These are phyloP conservation scores for Xanthia icteritia DNA, from an alignment of 2,888 invertebrate genomes.

Conservation along the genomic window DNA sequence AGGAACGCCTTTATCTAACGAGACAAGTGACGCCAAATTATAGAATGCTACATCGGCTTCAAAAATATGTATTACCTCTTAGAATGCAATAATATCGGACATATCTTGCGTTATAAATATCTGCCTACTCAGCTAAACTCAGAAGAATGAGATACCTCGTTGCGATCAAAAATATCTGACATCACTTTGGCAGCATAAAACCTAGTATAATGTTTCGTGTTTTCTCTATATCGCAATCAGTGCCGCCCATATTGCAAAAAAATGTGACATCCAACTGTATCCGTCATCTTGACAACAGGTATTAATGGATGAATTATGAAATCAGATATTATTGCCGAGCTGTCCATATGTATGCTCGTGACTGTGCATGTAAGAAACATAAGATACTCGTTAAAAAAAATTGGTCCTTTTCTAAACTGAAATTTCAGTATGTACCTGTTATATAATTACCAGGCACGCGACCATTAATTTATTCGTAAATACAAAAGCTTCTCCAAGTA, in stretches of 20 bases:
- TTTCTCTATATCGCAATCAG: background rate
- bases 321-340: background rate
- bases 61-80: background rate
- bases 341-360: background rate
- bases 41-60: background rate
- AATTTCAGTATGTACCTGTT: background rate
- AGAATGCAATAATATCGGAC: background rate
- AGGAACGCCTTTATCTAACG: background rate
- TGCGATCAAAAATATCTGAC: background rate
- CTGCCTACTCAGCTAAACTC: background rate
- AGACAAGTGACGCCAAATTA: background rate
- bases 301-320: too few species aligned
- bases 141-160: background rate
- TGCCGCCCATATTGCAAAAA: background rate
- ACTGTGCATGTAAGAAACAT: too few species aligned
- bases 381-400: background rate
- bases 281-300: background rate
- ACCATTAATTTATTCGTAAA: slow-evolving; percentile 16
- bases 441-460: background rate
- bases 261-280: background rate
- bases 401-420: background rate
- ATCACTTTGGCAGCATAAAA: background rate
- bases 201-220: background rate
- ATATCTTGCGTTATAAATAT: background rate
- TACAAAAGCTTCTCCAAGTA: slow-evolving; percentile 9